Conservation (phyloP, 1,140 invertebrate species). For the Oscheius sp. region DNA sequence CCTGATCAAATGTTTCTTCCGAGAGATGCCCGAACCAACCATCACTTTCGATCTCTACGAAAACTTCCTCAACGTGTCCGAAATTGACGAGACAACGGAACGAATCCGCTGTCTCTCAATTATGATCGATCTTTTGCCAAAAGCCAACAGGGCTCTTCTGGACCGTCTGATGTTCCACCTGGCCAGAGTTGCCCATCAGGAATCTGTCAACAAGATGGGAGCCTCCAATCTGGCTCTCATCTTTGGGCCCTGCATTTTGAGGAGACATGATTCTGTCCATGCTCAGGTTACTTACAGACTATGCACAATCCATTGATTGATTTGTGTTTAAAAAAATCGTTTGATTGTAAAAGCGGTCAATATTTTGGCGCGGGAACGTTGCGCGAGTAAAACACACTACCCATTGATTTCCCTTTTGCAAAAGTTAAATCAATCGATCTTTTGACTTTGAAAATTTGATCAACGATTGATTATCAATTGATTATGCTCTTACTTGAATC, state of each 20-base stretch:
- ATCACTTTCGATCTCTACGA: constrained; percentile 89
- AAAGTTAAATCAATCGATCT: too few relatives aligned
- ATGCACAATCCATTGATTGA: too few relatives aligned
- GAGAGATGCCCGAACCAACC: constrained; percentile 87
- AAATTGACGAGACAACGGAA: constrained; percentile 77
- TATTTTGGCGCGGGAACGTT: too few relatives aligned
- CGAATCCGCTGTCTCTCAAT: constrained; percentile 78
- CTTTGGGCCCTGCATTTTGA: constrained; percentile 86
- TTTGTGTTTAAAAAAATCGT: too few relatives aligned
- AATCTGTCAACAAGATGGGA: constrained; percentile 86
- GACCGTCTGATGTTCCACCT: constrained; percentile 89
- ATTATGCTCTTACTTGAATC: too few relatives aligned
- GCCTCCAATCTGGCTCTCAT: constrained; percentile 85
- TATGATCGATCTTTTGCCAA: constrained; percentile 82
- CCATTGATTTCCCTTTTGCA: too few relatives aligned
- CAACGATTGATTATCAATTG: too few relatives aligned
- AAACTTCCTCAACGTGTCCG: constrained; percentile 72
- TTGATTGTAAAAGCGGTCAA: too few relatives aligned
- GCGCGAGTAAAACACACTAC: too few relatives aligned
- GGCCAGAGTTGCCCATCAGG: constrained; percentile 70
- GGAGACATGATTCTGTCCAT: constrained; percentile 78
- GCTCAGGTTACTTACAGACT: too few relatives aligned
- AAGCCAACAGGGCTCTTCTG: constrained; percentile 83
- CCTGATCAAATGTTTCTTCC: constrained; percentile 84
- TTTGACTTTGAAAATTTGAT: too few relatives aligned